phyloP scores from a whole-genome alignment of 1,140 invertebrate species.

The Drosophila tropicalis region DNA sequence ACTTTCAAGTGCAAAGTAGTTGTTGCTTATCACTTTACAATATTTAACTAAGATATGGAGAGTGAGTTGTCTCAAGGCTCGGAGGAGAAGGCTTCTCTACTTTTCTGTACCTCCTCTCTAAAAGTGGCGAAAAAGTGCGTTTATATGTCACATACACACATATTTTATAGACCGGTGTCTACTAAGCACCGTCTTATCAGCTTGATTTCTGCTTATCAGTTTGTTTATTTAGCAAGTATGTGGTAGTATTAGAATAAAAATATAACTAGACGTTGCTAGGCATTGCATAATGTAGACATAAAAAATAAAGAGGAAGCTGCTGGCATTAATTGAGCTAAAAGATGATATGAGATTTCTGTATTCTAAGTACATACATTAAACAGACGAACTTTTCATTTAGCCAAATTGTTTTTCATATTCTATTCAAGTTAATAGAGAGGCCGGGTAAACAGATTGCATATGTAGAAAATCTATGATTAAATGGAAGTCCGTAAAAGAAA shows the following conservation, averaged over 20 bases:
- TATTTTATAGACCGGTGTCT: no score
- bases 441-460: no score
- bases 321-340: slow-evolving; percentile 27
- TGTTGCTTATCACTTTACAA: slow-evolving; percentile 43
- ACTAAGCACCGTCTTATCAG: slow-evolving; percentile 54
- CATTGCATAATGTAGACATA: slow-evolving; percentile 62
- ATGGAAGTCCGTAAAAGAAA: no score
- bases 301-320: slow-evolving; percentile 54
- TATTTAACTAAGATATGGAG: slow-evolving; percentile 46
- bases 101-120: slow-evolving; percentile 14
- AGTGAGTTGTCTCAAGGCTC: slow-evolving; percentile 18
- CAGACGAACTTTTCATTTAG: not conserved
- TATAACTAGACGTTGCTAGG: slow-evolving; percentile 38
- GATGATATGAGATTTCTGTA: not conserved
- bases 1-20: slow-evolving; percentile 39
- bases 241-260: slow-evolving; percentile 29
- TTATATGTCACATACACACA: slow-evolving; percentile 18
- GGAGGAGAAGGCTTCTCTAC: not conserved
- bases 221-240: slow-evolving; percentile 59
- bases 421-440: no score
- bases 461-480: no score
- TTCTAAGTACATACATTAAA: not conserved
- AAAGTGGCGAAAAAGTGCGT: slow-evolving; percentile 59
- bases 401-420: not conserved
- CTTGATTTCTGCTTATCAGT: slow-evolving; percentile 51